A percentile compares a stretch with the other conserved stretches of the same genome.
These are phyloP conservation scores for Ochotona curzoniae DNA, from an alignment of 2,113 vertebrate species.

Conservation along the genomic window DNA sequence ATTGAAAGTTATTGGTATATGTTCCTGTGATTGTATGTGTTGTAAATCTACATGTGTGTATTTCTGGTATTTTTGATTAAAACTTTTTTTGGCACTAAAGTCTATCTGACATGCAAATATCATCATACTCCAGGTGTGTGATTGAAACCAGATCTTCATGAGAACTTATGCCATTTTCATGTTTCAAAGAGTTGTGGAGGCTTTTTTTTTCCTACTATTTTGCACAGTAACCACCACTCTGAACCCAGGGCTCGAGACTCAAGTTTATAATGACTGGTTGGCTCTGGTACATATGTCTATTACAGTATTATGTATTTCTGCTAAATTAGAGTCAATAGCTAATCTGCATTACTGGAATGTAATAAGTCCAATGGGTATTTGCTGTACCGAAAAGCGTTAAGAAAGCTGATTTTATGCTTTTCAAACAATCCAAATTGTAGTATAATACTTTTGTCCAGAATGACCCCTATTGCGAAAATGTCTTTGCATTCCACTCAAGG, in stretches of 20 bases:
- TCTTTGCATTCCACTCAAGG: constrained; percentile 75
- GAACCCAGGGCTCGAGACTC: constrained; percentile 62
- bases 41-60: neutral
- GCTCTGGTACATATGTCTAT: constrained; percentile 69
- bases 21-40: neutral
- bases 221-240: constrained; percentile 18
- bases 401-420: constrained; percentile 74
- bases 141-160: neutral
- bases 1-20: neutral
- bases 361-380: constrained; percentile 71
- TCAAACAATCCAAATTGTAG: constrained; percentile 78
- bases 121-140: neutral
- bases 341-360: constrained; percentile 79
- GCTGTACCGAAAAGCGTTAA: constrained; percentile 57
- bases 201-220: constrained; percentile 51
- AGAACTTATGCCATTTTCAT: neutral
- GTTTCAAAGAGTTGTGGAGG: constrained; percentile 49
- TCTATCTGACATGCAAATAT: neutral
- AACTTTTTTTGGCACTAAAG: neutral
- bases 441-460: constrained; percentile 67
- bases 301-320: constrained; percentile 72
- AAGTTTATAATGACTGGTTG: constrained; percentile 76
- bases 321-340: constrained; percentile 79
- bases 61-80: neutral
- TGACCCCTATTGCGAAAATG: constrained; percentile 77